phyloP scores from a whole-genome alignment of 2,797 vertebrate genomes.

The Carapus acus region DNA sequence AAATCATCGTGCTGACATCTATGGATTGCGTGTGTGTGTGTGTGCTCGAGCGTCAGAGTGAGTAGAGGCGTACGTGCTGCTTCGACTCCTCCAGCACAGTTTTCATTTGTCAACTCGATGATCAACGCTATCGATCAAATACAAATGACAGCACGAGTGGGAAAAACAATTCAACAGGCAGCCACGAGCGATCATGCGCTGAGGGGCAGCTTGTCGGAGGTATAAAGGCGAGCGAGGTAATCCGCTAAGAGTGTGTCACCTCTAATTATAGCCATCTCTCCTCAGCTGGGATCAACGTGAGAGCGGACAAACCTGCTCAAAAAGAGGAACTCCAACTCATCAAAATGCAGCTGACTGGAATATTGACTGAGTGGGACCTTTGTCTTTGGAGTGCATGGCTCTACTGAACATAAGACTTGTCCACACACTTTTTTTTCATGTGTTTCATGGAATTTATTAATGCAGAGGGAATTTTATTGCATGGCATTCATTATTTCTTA shows the following conservation, averaged over 20 bases:
- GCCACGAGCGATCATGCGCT: slow-evolving; percentile 50
- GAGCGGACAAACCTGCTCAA: slow-evolving; percentile 51
- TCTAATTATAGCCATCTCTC: slow-evolving; percentile 56
- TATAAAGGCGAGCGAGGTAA: slow-evolving; percentile 60
- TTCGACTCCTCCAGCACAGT: slow-evolving; percentile 38
- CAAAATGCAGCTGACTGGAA: too few relatives aligned
- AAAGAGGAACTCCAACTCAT: slow-evolving; percentile 25
- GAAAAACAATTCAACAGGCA: slow-evolving; percentile 42
- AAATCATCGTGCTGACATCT: slow-evolving; percentile 36
- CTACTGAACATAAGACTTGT: too few relatives aligned
- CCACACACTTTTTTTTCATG: too few relatives aligned
- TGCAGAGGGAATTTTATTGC: too few relatives aligned
- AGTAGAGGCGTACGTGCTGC: slow-evolving; percentile 30
- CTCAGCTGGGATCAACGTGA: slow-evolving; percentile 44
- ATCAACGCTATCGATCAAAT: slow-evolving; percentile 62
- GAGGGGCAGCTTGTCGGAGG: slow-evolving; percentile 51
- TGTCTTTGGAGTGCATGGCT: too few relatives aligned
- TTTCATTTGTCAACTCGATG: slow-evolving; percentile 55
- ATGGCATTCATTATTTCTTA: too few relatives aligned
- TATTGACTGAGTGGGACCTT: too few relatives aligned
- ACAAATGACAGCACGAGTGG: slow-evolving; percentile 51
- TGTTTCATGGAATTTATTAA: too few relatives aligned
- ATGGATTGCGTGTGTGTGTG: slow-evolving; percentile 2
- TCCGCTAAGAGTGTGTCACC: slow-evolving; percentile 58
- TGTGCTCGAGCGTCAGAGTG: background rate